Conservation (phyloP, 2,888 invertebrate species). For the Dinocampus coccinellae region DNA sequence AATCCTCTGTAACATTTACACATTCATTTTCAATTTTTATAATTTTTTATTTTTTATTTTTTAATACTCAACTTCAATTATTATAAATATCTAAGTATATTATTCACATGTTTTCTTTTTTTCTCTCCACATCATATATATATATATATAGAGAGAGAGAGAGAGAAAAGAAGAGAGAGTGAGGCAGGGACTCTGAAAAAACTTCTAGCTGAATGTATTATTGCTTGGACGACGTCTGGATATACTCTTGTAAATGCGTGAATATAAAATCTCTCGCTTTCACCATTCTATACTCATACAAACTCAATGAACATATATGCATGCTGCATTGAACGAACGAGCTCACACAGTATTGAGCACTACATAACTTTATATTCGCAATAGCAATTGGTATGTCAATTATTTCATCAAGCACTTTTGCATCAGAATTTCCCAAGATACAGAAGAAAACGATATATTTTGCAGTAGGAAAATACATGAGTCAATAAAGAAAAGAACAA, state of each 20-base stretch:
- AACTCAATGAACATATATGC: constrained; percentile 25
- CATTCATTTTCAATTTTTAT: constrained; percentile 16
- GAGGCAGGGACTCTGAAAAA: neutral
- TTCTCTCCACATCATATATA: neutral
- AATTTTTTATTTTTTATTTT: neutral
- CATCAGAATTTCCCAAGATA: constrained; percentile 42
- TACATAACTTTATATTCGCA: neutral
- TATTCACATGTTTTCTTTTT: neutral
- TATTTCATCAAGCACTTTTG: constrained; percentile 44
- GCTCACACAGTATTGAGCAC: neutral
- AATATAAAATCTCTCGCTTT: constrained; percentile 43
- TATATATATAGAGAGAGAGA: neutral
- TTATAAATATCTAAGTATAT: neutral
- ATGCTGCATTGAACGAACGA: constrained; percentile 9
- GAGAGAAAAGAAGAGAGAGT: neutral
- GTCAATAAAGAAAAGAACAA: neutral
- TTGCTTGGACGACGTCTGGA: neutral
- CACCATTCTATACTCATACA: constrained; percentile 39
- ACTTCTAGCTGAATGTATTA: neutral
- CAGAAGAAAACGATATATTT: neutral
- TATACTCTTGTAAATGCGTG: constrained; percentile 25
- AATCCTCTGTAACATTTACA: neutral
- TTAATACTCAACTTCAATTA: neutral
- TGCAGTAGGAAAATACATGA: neutral
- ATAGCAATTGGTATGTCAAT: constrained; percentile 40